These are phyloP conservation scores for Cryptus armator DNA, from an alignment of 2,888 invertebrate genomes.

Conservation along the genomic window DNA sequence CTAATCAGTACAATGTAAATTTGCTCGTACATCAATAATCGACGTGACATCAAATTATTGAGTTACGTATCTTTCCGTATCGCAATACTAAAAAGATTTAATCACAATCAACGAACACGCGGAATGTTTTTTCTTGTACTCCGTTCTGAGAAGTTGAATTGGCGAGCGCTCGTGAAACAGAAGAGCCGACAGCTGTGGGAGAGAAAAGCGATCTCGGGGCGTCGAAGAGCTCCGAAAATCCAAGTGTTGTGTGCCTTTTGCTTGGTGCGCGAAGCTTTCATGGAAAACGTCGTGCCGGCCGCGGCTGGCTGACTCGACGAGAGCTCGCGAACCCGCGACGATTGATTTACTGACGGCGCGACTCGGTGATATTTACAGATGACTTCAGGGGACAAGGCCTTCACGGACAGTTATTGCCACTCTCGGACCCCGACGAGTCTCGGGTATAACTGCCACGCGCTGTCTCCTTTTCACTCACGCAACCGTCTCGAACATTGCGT, in stretches of 20 bases:
- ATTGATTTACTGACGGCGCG: constrained; percentile 80
- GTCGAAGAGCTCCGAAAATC: constrained; percentile 33
- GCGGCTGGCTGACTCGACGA: constrained; percentile 53
- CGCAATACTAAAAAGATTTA: too few relatives aligned
- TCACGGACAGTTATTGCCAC: constrained; percentile 77
- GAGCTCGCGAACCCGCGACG: constrained; percentile 68
- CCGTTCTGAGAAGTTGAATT: constrained; percentile 23
- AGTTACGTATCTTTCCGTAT: too few relatives aligned
- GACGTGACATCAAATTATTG: too few relatives aligned
- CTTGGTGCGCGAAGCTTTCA: constrained; percentile 52
- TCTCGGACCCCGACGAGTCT: constrained; percentile 59
- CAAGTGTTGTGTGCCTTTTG: constrained; percentile 25
- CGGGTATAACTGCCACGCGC: constrained; percentile 37
- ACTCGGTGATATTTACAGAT: constrained; percentile 79
- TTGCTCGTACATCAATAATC: too few relatives aligned
- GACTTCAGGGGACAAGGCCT: constrained; percentile 75
- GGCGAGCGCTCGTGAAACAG: background rate
- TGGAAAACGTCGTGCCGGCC: constrained; percentile 36
- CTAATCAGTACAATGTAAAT: too few relatives aligned
- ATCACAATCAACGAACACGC: too few relatives aligned
- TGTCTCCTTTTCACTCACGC: constrained; percentile 53
- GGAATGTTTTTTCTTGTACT: background rate
- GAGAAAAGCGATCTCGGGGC: constrained; percentile 24
- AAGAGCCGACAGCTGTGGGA: background rate
- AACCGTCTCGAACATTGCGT: constrained; percentile 28